These are phyloP conservation scores for Drosophila teissieri DNA, from an alignment of 1,140 invertebrate species.

Conservation along the genomic window DNA sequence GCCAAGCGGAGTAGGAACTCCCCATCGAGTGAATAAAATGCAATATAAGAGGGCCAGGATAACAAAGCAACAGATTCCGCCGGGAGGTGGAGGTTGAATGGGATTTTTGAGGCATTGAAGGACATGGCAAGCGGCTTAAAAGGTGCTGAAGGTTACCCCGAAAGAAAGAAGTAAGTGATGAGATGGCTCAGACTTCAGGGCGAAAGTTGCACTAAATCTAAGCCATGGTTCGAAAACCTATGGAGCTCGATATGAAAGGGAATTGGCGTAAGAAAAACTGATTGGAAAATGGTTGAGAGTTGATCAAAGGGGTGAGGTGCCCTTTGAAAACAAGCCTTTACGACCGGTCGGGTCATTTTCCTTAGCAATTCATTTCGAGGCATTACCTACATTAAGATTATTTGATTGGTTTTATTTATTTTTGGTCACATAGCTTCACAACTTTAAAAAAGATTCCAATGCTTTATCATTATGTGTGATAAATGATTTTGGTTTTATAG, in stretches of 20 bases:
- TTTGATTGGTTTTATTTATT: background rate
- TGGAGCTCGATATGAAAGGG: constrained; percentile 7
- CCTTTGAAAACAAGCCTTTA: constrained; percentile 7
- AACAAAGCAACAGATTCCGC: constrained; percentile 40
- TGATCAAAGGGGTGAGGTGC: constrained; percentile 14
- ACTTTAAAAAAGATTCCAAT: background rate
- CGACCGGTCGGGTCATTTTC: background rate
- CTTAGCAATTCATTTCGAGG: background rate
- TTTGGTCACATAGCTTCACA: too few relatives aligned
- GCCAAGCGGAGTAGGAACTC: constrained; percentile 46
- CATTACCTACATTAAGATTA: background rate
- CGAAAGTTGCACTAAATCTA: constrained; percentile 38
- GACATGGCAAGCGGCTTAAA: constrained; percentile 72
- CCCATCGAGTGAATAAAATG: constrained; percentile 59
- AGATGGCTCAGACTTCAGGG: constrained; percentile 32
- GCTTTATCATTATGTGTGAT: background rate
- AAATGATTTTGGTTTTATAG: too few relatives aligned
- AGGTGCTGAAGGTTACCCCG: constrained; percentile 63
- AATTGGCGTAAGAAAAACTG: constrained; percentile 24
- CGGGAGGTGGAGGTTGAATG: constrained; percentile 10
- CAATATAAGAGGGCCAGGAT: constrained; percentile 46
- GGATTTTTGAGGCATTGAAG: constrained; percentile 53
- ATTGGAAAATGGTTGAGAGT: constrained; percentile 28
- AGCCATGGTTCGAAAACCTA: constrained; percentile 22
- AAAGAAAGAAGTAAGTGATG: constrained; percentile 42